Evolutionary conservation across 2,888 invertebrate genomes (phyloP), one percentile per base, ranked within the genome.

Genomic region (Autographa gamma): DNA sequence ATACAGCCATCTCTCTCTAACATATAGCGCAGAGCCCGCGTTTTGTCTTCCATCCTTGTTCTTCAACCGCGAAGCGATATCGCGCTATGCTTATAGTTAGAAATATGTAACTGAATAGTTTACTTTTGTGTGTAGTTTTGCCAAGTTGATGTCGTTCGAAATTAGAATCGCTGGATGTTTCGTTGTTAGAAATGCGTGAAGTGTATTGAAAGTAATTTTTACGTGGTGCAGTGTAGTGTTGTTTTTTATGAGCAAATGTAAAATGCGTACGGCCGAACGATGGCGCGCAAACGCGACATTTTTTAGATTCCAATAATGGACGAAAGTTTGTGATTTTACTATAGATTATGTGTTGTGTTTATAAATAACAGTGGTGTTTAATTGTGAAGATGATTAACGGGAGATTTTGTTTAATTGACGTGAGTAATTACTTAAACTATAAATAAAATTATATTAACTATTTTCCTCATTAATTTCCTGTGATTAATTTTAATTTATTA

Each of bases 121-220:
- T 91, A 89, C 88, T 92, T 92, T 92, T 93, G 90, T 91, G 89
- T 88, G 87, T 88, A 88, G 91, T 92, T 92, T 91, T 90, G 93
- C 92, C 91, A 92, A 93, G 91, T 91, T 91, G 89, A 86, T 89
- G 89, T 87, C 87, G 90, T 79, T 86, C 91, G 77, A 90, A 90
- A 87, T 90, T 90, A 89, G 88, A 89, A 87, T 86, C 86, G 86
- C 86, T 86, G 88, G 86, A 86, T 67, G 80, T 74, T 65, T 69
- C 74, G 77, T 41, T 70, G 70, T 71, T 34, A 68, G 19, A 84
- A 88, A 86, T 88, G 88, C 84, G 88, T 86, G 87, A 87, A 87
- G 83, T 89, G 84, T 82, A 83, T 86, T 87, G 86, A 85, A 85
- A 82, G 68, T 81, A 80, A 80, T 72, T 77, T 81, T 77, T 80